phyloP scores from a whole-genome alignment of 2,113 vertebrate genomes.

The Vanacampus margaritifer region DNA sequence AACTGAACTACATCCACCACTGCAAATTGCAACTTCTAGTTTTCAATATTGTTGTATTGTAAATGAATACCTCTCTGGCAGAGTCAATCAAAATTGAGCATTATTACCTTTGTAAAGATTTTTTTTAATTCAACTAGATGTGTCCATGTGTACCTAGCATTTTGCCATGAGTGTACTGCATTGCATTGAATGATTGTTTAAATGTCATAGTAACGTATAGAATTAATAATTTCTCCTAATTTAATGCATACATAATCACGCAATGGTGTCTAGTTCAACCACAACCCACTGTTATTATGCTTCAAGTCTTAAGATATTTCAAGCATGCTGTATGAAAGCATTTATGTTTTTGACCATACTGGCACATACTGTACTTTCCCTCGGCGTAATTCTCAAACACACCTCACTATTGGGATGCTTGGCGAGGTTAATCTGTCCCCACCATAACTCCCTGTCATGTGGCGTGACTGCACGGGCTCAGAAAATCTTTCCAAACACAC shows the following conservation, averaged over 20 bases:
- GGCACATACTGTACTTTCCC: slow-evolving; percentile 38
- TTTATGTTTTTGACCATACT: neutral
- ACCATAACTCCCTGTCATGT: slow-evolving; percentile 59
- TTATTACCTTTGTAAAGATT: too few relatives aligned
- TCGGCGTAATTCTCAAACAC: slow-evolving; percentile 53
- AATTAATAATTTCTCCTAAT: too few relatives aligned
- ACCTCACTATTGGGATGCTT: slow-evolving; percentile 52
- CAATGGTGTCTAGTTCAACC: neutral
- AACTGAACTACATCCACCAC: too few relatives aligned
- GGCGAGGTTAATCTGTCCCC: slow-evolving; percentile 63
- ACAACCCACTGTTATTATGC: neutral
- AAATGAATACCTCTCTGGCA: neutral
- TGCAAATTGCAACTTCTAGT: too few relatives aligned
- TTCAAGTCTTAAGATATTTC: neutral
- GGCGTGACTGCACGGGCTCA: slow-evolving; percentile 36
- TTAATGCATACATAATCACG: neutral
- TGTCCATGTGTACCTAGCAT: too few relatives aligned
- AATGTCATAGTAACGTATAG: too few relatives aligned
- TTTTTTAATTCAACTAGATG: too few relatives aligned
- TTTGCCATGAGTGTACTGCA: too few relatives aligned
- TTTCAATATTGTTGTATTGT: neutral
- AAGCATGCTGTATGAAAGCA: neutral
- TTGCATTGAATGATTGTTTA: too few relatives aligned
- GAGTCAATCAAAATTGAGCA: neutral
- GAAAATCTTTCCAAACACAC: slow-evolving; percentile 38